phyloP scores from a whole-genome alignment of 2,113 vertebrate genomes.

The Gasterosteus nipponicus region DNA sequence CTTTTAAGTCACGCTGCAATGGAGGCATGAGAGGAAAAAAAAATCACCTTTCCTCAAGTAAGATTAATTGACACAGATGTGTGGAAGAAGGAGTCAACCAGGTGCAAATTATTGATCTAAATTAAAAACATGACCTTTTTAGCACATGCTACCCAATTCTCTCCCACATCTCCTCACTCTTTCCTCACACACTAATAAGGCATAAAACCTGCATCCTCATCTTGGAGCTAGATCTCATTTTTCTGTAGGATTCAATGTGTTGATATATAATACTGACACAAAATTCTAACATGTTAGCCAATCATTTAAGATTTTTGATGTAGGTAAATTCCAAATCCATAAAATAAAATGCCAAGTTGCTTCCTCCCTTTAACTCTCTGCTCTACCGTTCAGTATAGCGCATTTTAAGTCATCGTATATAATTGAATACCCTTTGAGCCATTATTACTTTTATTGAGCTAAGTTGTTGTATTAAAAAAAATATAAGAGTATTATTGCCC shows the following conservation, averaged over 20 bases:
- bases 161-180: background rate
- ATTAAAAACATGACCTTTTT: conserved; percentile 54
- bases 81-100: conserved; percentile 31
- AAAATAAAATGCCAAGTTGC: background rate
- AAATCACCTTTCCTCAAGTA: conserved; percentile 27
- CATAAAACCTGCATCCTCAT: conserved; percentile 15
- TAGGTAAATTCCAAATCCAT: conserved; percentile 9
- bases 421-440: too few species aligned
- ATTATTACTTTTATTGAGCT: too few species aligned
- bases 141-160: background rate
- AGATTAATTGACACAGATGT: conserved; percentile 42
- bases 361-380: background rate
- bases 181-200: background rate
- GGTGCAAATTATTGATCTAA: conserved; percentile 41
- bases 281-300: conserved; percentile 8
- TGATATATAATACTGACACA: background rate
- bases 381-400: too few species aligned
- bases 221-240: background rate
- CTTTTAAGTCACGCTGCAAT: conserved; percentile 48
- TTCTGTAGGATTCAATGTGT: background rate
- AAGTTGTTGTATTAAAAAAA: too few species aligned
- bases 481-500: too few species aligned
- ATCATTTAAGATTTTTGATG: background rate
- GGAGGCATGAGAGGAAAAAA: conserved; percentile 33
- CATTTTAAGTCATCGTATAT: too few species aligned